phyloP scores from a whole-genome alignment of 2,888 invertebrate species.

The Synanthedon andrenaeformis region DNA sequence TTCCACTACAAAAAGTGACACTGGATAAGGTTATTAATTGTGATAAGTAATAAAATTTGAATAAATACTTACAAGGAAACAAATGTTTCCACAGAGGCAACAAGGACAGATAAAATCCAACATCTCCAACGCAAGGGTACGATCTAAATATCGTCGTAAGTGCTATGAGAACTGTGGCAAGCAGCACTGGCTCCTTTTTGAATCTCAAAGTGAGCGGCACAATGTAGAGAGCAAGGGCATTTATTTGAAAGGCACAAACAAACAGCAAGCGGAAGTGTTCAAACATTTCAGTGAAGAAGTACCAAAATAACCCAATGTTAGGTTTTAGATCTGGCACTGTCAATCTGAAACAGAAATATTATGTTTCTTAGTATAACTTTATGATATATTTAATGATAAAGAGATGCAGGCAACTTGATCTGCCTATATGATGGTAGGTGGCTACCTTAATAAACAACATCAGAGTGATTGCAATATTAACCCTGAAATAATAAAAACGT shows the following conservation, averaged over 20 bases:
- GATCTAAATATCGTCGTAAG: constrained; percentile 93
- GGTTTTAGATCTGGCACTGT: constrained; percentile 94
- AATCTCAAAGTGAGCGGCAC: constrained; percentile 87
- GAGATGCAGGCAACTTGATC: background rate
- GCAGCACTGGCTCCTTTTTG: constrained; percentile 81
- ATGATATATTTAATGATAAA: background rate
- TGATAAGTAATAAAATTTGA: no score
- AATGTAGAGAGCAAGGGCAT: constrained; percentile 91
- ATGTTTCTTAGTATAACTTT: background rate
- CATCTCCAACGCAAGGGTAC: constrained; percentile 96
- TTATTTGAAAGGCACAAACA: constrained; percentile 96
- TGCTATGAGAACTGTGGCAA: constrained; percentile 83
- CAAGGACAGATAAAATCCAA: constrained; percentile 90
- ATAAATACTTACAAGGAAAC: constrained; percentile 79
- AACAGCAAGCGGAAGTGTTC: constrained; percentile 97
- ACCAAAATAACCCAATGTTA: constrained; percentile 99
- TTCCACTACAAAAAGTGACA: no score
- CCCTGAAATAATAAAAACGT: background rate
- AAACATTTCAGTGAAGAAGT: constrained; percentile 99
- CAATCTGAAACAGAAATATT: constrained; percentile 72
- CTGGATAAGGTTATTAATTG: no score
- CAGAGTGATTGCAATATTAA: background rate
- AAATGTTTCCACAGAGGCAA: constrained; percentile 93
- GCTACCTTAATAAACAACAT: no score
- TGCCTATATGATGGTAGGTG: no score